Evolutionary conservation across 2,888 invertebrate genomes (phyloP).

Genomic region (Lycaena phlaeas): DNA sequence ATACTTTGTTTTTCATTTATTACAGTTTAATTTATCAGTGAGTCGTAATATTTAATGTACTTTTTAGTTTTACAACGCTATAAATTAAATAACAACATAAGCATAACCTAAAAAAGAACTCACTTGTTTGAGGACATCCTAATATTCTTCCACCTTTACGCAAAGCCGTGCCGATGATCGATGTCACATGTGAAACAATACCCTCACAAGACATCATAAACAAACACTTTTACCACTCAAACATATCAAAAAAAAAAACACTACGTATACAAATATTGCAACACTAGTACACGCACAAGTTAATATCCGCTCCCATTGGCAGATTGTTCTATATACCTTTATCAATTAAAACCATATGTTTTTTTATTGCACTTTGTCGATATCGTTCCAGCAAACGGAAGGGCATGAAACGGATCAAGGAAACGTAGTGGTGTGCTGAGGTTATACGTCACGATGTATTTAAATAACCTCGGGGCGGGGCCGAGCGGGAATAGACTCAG

Average conservation of each 20-base stretch:
- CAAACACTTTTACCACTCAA: conserved; percentile 14
- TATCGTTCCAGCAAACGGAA: conserved; percentile 35
- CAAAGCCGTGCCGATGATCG: conserved; percentile 20
- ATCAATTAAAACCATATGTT: neutral
- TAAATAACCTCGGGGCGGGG: conserved; percentile 48
- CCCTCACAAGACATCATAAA: conserved; percentile 21
- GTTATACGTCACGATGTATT: conserved; percentile 47
- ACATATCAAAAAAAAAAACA: neutral
- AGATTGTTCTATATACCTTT: neutral
- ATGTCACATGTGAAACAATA: conserved; percentile 20
- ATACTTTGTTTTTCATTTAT: too few relatives aligned
- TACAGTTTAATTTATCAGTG: too few relatives aligned
- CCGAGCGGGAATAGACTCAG: conserved; percentile 29
- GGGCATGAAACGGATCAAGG: conserved; percentile 51
- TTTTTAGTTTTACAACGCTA: too few relatives aligned
- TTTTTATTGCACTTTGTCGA: conserved; percentile 2
- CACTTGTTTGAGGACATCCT: conserved; percentile 22
- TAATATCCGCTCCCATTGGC: neutral
- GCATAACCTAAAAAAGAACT: conserved; percentile 14
- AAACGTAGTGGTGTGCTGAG: conserved; percentile 29
- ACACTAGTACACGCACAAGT: neutral
- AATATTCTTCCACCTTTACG: conserved; percentile 21
- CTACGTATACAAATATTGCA: neutral
- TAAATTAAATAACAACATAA: neutral
- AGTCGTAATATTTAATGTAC: too few relatives aligned